Percentiles rank a stretch among this genome's conserved stretches.
Conservation (phyloP, 1,140 invertebrate genomes). For the Physella acuta region DNA sequence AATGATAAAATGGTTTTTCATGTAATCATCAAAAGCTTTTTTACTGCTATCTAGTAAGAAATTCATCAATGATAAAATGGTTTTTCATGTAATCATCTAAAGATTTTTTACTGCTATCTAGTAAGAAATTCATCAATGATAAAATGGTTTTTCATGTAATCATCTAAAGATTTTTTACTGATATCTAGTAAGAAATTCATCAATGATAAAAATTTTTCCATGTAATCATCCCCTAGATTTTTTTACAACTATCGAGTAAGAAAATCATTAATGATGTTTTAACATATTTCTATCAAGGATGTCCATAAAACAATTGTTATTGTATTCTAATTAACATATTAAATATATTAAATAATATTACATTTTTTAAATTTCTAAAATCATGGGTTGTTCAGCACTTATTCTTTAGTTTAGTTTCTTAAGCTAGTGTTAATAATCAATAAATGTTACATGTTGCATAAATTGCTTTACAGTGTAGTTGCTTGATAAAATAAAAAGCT, state of each 20-base stretch:
- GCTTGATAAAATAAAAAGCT: too few relatives aligned
- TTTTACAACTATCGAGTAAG: conserved; percentile 66
- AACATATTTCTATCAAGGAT: too few relatives aligned
- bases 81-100: conserved; percentile 80
- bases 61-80: conserved; percentile 72
- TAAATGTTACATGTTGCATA: too few relatives aligned
- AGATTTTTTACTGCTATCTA: too few relatives aligned
- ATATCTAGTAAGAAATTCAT: conserved; percentile 70
- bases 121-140: conserved; percentile 78
- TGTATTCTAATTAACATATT: too few relatives aligned
- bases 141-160: conserved; percentile 74
- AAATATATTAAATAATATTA: too few relatives aligned
- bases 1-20: conserved; percentile 72
- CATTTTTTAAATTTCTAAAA: too few relatives aligned
- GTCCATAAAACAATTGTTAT: too few relatives aligned
- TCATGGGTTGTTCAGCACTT: too few relatives aligned
- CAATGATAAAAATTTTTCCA: conserved; percentile 72
- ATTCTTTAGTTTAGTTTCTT: too few relatives aligned
- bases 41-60: conserved; percentile 68
- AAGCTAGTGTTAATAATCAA: too few relatives aligned
- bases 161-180: conserved; percentile 71
- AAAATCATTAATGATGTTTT: conserved; percentile 76
- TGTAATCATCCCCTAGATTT: conserved; percentile 76
- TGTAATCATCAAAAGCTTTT: conserved; percentile 75
- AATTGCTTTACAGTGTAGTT: too few relatives aligned